These are phyloP conservation scores for Odocoileus virginianus DNA, from an alignment of 2,113 vertebrate genomes.

Conservation along the genomic window DNA sequence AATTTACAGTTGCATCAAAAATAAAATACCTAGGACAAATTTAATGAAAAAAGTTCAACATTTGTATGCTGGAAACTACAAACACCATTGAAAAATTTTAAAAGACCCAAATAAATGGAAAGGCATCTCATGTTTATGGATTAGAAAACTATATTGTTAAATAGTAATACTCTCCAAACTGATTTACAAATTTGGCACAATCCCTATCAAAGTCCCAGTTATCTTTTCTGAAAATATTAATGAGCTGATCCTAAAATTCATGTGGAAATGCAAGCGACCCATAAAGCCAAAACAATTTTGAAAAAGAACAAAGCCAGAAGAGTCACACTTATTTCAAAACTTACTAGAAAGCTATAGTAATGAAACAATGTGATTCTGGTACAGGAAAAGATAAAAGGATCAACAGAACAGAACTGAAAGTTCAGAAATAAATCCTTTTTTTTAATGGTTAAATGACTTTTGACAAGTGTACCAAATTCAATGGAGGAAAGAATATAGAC, in stretches of 20 bases:
- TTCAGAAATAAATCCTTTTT: not conserved
- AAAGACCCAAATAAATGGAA: not conserved
- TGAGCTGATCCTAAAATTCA: not conserved
- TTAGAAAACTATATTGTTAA: not conserved
- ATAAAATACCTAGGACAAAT: not conserved
- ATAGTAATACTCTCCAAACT: not conserved
- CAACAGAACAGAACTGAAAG: not conserved
- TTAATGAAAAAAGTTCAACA: not conserved
- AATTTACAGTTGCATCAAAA: not conserved
- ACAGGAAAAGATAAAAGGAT: not conserved
- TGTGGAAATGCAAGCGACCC: not conserved
- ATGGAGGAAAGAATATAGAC: not conserved
- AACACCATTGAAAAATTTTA: not conserved
- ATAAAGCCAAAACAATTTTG: not conserved
- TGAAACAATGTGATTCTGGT: not conserved
- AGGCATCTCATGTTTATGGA: not conserved
- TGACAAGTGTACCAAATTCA: not conserved
- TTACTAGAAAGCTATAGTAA: not conserved
- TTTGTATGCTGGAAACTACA: not conserved
- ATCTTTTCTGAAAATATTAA: not conserved
- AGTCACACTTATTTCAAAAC: not conserved
- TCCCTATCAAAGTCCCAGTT: not conserved
- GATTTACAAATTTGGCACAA: not conserved
- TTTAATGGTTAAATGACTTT: not conserved
- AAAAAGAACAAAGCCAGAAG: not conserved